Conservation (phyloP, 2,797 vertebrate species). For the Danio jaintianensis region DNA sequence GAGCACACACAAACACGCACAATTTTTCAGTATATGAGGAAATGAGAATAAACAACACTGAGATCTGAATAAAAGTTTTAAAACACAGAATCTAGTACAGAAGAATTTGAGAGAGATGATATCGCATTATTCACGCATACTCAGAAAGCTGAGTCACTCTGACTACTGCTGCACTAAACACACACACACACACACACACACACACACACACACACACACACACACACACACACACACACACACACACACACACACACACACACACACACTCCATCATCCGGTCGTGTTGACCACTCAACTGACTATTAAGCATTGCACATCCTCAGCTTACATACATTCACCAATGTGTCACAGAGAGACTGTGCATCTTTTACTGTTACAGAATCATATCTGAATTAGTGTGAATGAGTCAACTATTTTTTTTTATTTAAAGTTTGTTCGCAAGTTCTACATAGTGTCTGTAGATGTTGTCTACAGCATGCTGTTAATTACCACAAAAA, state of each 20-base stretch:
- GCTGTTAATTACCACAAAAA: slow-evolving; percentile 14
- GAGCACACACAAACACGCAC: neutral
- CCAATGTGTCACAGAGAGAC: neutral
- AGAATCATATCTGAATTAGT: neutral
- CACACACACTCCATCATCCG: slow-evolving; percentile 30
- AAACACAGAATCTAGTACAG: slow-evolving; percentile 3
- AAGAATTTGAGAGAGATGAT: slow-evolving; percentile 21
- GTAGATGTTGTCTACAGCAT: neutral
- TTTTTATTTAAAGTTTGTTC: neutral
- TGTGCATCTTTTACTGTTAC: neutral
- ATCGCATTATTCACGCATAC: slow-evolving; percentile 10
- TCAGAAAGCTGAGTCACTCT: slow-evolving; percentile 46
- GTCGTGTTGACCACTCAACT: slow-evolving; percentile 15
- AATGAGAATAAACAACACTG: slow-evolving; percentile 14
- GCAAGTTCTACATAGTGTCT: neutral
- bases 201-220: neutral
- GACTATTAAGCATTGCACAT: neutral
- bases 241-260: slow-evolving; percentile 33
- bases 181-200: slow-evolving; percentile 21
- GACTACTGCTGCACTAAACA: slow-evolving; percentile 8
- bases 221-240: slow-evolving; percentile 32
- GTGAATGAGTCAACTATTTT: neutral
- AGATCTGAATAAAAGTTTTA: neutral
- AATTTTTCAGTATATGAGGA: neutral
- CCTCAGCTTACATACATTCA: slow-evolving; percentile 13